Evolutionary conservation across 1,140 invertebrate species (phyloP), one percentile per base, ranked within the genome.

Genomic region (Augochlora pura): DNA sequence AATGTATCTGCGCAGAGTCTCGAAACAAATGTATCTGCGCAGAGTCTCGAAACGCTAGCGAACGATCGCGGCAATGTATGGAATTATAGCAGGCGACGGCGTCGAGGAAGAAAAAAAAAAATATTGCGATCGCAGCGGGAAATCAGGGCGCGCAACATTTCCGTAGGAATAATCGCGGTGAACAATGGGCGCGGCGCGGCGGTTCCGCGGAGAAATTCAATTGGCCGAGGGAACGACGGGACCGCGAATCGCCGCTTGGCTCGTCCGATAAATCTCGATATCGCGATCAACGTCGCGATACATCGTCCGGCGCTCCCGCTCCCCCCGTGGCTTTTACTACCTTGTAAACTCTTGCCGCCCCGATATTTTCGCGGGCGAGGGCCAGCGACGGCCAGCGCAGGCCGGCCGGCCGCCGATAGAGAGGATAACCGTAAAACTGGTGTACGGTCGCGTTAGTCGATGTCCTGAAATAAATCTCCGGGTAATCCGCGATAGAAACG

Each of bases 181-280:
- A n/a, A n/a, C n/a, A n/a, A n/a, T n/a, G n/a, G 18, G 21, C 8
- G 23, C 21, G 9, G 3, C 39, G 18, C 63, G 72, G 52, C 38
- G 7, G 38, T 62, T 14, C n/a, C 42, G 10, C 42, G 42, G 71
- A 23, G 63, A 74, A 46, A 78, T 84, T 78, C 54, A 78, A 84
- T 78, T 57, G 65, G 21, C 38, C 21, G 25, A 52, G 38, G 42
- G 49, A 83, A 83, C 64, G 65, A 39, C 42, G 25, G 9, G n/a
- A 52, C 21, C 38, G 49, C 67, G 72, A 65, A 74, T 74, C 62
- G 27, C 21, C 23, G 23, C n/a, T 65, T 46, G 27, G 21, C 23
- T 27, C 60, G 25, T 66, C 21, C 77, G 68, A 76, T 80, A 69
- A 80, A 85, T 80, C 77, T 80, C 71, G 71, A 63, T 76, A 81